Conservation (phyloP, 2,113 vertebrate genomes). For the Gorilla gorilla region DNA sequence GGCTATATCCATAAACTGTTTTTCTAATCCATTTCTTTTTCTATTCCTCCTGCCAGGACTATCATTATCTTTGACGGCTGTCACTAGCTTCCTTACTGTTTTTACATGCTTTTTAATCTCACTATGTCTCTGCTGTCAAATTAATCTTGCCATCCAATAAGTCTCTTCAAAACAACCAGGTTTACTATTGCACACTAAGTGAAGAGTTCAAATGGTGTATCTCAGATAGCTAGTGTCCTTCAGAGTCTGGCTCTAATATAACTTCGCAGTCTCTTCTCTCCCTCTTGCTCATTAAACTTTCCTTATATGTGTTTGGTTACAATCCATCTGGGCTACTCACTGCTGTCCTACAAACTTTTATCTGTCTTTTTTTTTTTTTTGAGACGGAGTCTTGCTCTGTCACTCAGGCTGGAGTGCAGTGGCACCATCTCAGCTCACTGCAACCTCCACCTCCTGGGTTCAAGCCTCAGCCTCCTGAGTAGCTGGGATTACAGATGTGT, state of each 20-base stretch:
- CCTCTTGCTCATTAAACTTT: neutral
- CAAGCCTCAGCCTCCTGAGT: too few relatives aligned
- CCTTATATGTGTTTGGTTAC: neutral
- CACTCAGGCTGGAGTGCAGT: too few relatives aligned
- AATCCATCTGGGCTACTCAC: neutral
- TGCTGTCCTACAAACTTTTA: neutral
- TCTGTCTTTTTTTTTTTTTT: too few relatives aligned
- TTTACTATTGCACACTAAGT: rapidly evolving
- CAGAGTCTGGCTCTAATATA: neutral
- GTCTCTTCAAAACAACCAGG: neutral
- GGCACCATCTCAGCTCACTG: too few relatives aligned
- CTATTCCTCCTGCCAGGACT: neutral
- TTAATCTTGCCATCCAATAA: neutral
- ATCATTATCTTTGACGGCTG: neutral
- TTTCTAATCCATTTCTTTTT: neutral
- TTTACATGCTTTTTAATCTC: neutral
- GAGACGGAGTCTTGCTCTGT: too few relatives aligned
- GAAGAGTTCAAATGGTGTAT: neutral
- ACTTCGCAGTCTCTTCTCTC: neutral
- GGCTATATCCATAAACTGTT: neutral
- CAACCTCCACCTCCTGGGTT: too few relatives aligned
- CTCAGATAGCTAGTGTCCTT: neutral
- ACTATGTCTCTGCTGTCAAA: neutral
- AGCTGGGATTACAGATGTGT: too few relatives aligned
- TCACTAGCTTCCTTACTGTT: neutral